Conservation (phyloP, 2,888 invertebrate species). For the Colostygia pectinataria region DNA sequence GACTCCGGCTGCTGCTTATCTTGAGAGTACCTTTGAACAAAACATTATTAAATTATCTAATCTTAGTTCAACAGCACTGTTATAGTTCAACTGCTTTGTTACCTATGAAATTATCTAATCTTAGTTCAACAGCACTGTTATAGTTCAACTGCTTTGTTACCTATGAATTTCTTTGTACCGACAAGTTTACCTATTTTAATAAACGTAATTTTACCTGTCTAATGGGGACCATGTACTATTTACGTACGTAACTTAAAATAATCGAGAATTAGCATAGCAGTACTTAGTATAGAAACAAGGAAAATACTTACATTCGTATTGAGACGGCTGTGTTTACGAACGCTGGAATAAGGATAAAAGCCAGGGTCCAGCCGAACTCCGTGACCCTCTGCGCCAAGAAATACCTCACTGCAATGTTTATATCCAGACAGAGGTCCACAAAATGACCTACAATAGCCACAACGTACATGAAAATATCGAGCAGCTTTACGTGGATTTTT, state of each 20-base stretch:
- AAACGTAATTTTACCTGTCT: no score
- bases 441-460: slow-evolving; percentile 87
- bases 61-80: no score
- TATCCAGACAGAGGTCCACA: slow-evolving; percentile 86
- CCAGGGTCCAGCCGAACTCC: slow-evolving; percentile 87
- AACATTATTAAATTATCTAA: neutral
- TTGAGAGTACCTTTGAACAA: slow-evolving; percentile 74
- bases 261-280: no score
- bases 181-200: no score
- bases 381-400: slow-evolving; percentile 76
- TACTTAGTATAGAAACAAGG: neutral
- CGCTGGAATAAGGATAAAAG: slow-evolving; percentile 88
- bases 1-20: slow-evolving; percentile 75
- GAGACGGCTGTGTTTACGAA: slow-evolving; percentile 89
- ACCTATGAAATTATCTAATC: no score
- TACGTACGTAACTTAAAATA: no score
- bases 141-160: no score
- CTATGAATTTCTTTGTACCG: no score
- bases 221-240: no score
- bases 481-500: slow-evolving; percentile 81
- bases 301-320: slow-evolving; percentile 85
- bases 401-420: slow-evolving; percentile 87
- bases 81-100: no score
- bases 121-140: no score
- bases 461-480: slow-evolving; percentile 85